phyloP scores from a whole-genome alignment of 1,140 invertebrate genomes.

The Philopotamus ludificatus region DNA sequence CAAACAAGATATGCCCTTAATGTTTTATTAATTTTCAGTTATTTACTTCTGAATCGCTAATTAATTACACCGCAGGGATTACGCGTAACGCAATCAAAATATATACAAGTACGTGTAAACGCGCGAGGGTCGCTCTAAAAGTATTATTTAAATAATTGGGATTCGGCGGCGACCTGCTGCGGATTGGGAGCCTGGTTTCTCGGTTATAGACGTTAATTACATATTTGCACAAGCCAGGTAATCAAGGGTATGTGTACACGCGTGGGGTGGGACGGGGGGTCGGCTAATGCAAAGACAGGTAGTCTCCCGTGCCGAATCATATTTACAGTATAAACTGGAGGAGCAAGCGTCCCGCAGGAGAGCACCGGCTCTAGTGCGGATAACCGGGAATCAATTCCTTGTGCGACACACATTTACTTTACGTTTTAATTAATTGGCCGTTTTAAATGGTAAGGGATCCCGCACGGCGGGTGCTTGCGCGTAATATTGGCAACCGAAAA shows the following conservation, averaged over 20 bases:
- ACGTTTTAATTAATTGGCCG: too few species aligned
- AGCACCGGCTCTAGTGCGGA: background rate
- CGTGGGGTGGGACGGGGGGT: conserved; percentile 3
- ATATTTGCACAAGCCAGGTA: conserved; percentile 30
- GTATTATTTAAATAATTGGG: too few species aligned
- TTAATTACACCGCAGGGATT: conserved; percentile 26
- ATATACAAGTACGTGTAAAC: too few species aligned
- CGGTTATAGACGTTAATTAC: conserved; percentile 31
- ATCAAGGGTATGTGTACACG: conserved; percentile 25
- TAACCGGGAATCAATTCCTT: background rate
- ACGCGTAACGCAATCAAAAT: too few species aligned
- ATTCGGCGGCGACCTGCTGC: too few species aligned
- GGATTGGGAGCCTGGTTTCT: conserved; percentile 31
- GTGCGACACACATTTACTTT: background rate
- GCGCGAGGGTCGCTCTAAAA: too few species aligned
- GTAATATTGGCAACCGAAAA: conserved; percentile 5
- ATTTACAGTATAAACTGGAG: conserved; percentile 21
- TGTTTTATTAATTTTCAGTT: conserved; percentile 30
- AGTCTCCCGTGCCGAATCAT: conserved; percentile 17
- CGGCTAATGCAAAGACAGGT: background rate
- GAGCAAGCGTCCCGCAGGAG: too few species aligned
- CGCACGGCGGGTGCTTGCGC: background rate
- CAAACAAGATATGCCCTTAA: conserved; percentile 23
- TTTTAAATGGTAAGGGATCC: conserved; percentile 10
- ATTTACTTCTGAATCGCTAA: conserved; percentile 30